Percentiles rank a stretch among this genome's conserved stretches.
Evolutionary conservation across 1,140 invertebrate species (phyloP).

Genomic region (Conopomorpha cramerella): DNA sequence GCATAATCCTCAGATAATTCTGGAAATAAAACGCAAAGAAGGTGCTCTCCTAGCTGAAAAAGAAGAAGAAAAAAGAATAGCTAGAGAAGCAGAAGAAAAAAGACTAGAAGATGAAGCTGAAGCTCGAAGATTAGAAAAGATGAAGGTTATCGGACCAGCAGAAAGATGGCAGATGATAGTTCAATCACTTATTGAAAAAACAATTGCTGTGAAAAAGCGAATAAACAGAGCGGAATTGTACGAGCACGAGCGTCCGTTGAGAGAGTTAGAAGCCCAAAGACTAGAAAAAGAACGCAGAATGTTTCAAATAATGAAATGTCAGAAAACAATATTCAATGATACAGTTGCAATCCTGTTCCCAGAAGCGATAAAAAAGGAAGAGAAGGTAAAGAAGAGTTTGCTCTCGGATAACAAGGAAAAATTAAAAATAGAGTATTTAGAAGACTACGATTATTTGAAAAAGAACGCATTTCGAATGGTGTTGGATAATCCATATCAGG

Average conservation of each 20-base stretch:
- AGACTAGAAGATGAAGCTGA: conserved; percentile 42
- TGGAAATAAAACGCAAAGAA: conserved; percentile 44
- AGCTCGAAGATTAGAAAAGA: conserved; percentile 23
- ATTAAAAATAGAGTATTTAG: conserved; percentile 28
- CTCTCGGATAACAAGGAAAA: conserved; percentile 22
- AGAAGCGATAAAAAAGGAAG: conserved; percentile 41
- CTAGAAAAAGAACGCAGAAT: conserved; percentile 46
- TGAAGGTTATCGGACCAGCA: conserved; percentile 36
- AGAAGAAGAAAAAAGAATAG: conserved; percentile 38
- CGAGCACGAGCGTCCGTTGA: conserved; percentile 48
- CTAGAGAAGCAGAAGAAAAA: conserved; percentile 37
- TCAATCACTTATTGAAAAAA: conserved; percentile 48
- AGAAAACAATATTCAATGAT: conserved; percentile 51
- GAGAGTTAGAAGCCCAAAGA: conserved; percentile 45
- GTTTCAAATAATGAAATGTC: conserved; percentile 55
- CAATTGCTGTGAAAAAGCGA: conserved; percentile 52
- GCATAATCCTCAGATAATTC: conserved; percentile 40
- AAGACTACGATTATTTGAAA: conserved; percentile 32
- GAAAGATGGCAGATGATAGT: conserved; percentile 51
- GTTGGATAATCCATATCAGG: conserved; percentile 30
- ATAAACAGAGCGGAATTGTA: conserved; percentile 47
- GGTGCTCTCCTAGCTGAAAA: conserved; percentile 32
- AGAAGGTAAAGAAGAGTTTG: conserved; percentile 27
- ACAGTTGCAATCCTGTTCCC: conserved; percentile 55
- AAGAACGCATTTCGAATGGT: conserved; percentile 21